A percentile compares a stretch with the other conserved stretches of the same genome.
These are phyloP conservation scores for Tenthredo livida DNA, from an alignment of 2,888 invertebrate genomes.

Conservation along the genomic window DNA sequence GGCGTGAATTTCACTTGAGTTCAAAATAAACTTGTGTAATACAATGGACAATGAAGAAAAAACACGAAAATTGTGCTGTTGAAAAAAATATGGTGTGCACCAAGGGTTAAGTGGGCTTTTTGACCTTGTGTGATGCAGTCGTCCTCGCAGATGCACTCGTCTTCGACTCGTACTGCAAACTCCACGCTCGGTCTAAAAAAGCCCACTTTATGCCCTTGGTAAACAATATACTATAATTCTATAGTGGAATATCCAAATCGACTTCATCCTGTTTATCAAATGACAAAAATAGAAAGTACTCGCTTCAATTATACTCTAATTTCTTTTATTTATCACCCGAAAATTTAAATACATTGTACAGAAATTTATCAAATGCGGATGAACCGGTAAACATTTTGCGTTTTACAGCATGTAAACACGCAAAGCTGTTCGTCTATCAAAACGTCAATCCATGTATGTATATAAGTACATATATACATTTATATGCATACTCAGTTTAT, in stretches of 20 bases:
- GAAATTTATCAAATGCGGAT: background rate
- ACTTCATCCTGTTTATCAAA: background rate
- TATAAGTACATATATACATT: background rate
- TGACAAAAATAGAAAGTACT: background rate
- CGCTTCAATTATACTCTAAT: background rate
- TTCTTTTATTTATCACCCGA: background rate
- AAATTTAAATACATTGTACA: background rate
- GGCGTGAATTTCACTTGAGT: background rate
- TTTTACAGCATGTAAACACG: background rate
- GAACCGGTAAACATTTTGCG: constrained; percentile 5
- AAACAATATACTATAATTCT: background rate
- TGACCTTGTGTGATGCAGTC: no score
- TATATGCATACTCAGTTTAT: background rate
- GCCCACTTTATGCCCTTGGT: background rate
- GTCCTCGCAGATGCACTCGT: no score
- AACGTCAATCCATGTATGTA: constrained; percentile 4
- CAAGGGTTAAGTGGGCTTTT: no score
- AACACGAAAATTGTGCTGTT: no score
- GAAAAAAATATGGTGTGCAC: no score
- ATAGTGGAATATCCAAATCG: background rate
- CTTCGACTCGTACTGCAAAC: background rate
- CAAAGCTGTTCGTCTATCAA: background rate
- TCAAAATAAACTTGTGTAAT: background rate
- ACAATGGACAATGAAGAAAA: no score
- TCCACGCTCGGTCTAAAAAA: constrained; percentile 2